Base-by-base conservation (phyloP, 2,888 invertebrate species). In the Brachylomia viminalis region DNA sequence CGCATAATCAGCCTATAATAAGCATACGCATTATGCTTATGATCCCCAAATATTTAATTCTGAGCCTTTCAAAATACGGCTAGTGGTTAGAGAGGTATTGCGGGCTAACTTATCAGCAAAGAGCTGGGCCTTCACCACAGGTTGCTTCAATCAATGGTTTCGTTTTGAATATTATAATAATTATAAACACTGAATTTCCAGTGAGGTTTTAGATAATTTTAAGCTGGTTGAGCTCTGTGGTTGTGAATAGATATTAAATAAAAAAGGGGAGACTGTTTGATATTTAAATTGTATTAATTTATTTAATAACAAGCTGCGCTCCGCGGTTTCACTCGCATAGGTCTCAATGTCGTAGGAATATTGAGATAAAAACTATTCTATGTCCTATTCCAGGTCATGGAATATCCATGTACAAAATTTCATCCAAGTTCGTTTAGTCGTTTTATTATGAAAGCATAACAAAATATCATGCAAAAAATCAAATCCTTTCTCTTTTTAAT, bases 131-230 rank as follows among this genome's bases (percentile, higher is more conserved):
- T 56, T 52, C 27, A 61, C 52, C 69, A 52, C 42, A 68, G 52
- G 61, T 58, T 72, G 52, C 10, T 11, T n/a, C 27, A 70, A 38
- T 66, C 62, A 67, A 73, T 30, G 58, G 38, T 67, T 65, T 62
- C 64, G 75, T 52, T 61, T 56, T 13, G 52, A 81, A 80, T 68
- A 84, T 42, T 64, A 59, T 70, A 61, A 66, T 33, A 58, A 81
- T 62, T 70, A 61, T 47, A 17, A 72, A 56, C 38, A 58, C 20
- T 52, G 13, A 62, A 72, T 72, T 69, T 67, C 62, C n/a, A 65
- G 58, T 66, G 10, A 62, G 45, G 23, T 49, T 61, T 70, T 6
- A 70, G 47, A 83, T 64, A 23, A 73, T 66, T 73, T 59, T 49
- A 49, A 33, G 71, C 30, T 68, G 17, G 23, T 47, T 49, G 20